A percentile compares a stretch with the other conserved stretches of the same genome.
These are phyloP conservation scores for Enteromius mattozi DNA, from an alignment of 2,797 vertebrate species.

Conservation along the genomic window DNA sequence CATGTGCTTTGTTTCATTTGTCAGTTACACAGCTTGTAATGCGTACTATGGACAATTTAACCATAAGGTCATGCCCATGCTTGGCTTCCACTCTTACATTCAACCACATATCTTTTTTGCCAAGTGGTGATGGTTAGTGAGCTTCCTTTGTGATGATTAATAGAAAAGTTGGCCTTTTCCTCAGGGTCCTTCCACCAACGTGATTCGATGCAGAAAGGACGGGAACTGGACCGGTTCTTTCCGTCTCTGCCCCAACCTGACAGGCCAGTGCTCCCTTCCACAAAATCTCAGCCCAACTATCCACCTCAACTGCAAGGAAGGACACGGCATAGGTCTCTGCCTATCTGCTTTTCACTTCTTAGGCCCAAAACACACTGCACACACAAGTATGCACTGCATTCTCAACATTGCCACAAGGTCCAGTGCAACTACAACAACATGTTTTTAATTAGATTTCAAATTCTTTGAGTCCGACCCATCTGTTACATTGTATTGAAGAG, in stretches of 20 bases:
- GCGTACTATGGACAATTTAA: neutral
- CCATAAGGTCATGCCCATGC: slow-evolving; percentile 4
- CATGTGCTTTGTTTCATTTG: slow-evolving; percentile 19
- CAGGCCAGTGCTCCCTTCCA: slow-evolving; percentile 89
- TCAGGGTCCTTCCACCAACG: slow-evolving; percentile 82
- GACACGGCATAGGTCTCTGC: slow-evolving; percentile 88
- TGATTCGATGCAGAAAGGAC: slow-evolving; percentile 93
- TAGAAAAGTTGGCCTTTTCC: slow-evolving; percentile 42
- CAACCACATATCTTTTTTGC: neutral
- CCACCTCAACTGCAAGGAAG: slow-evolving; percentile 85
- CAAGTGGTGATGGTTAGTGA: neutral
- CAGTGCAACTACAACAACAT: neutral
- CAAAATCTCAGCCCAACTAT: slow-evolving; percentile 88
- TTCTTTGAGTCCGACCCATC: neutral
- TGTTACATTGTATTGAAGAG: neutral
- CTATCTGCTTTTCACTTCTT: neutral
- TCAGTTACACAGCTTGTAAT: slow-evolving; percentile 5
- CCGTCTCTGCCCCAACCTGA: slow-evolving; percentile 89
- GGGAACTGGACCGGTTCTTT: slow-evolving; percentile 96
- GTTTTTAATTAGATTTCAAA: neutral
- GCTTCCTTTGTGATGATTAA: slow-evolving; percentile 37
- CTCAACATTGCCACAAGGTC: neutral
- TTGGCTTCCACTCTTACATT: neutral
- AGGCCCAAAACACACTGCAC: slow-evolving; percentile 1
- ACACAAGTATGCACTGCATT: neutral